Base-by-base conservation (phyloP, 2,888 invertebrate genomes). In the Eupithecia centaureata region DNA sequence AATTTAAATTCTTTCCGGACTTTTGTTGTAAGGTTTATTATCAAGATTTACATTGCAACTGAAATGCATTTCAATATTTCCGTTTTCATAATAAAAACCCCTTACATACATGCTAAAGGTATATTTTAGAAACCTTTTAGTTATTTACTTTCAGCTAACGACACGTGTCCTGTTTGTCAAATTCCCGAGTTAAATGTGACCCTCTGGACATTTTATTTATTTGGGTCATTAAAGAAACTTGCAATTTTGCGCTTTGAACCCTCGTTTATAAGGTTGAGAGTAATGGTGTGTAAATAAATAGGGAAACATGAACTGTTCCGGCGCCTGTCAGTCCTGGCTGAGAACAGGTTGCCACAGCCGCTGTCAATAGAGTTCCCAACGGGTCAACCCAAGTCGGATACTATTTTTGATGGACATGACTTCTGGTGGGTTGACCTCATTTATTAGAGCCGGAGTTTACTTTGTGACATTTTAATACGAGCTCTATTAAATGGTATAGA, bases 351-450 rank as follows among this genome's bases (percentile, higher is more conserved):
- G 76, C 76, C 78, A 70, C 76, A 75, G 76, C 79, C 77, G 68
- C 77, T 79, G 81, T 84, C 84, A 81, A 83, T 81, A 80, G 70
- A 73, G 76, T 80, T 81, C 77, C 76, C 65, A 76, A 56, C 38
- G 56, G 60, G 74, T 76, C 71, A 76, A 77, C 77, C 77, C 76
- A 71, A 73, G 76, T 77, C 75, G 70, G 70, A 72, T 63, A 67
- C 61, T 47, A 63, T 75, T 74, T 64, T 65, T 77, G 76, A 77
- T 68, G 65, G 77, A 77, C 78, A 70, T 74, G 56, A 68, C 75
- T 67, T 65, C 69, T 67, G 66, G 68, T 71, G 60, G 69, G 67
- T 70, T 69, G 59, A 70, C 57, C 68, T 57, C 15, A 47, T 57
- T 63, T 22, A 12, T 18, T 12, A 8, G n/a, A 56, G 4, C 4